Base-by-base conservation (phyloP, 2,113 vertebrate genomes). In the Ictalurus furcatus region DNA sequence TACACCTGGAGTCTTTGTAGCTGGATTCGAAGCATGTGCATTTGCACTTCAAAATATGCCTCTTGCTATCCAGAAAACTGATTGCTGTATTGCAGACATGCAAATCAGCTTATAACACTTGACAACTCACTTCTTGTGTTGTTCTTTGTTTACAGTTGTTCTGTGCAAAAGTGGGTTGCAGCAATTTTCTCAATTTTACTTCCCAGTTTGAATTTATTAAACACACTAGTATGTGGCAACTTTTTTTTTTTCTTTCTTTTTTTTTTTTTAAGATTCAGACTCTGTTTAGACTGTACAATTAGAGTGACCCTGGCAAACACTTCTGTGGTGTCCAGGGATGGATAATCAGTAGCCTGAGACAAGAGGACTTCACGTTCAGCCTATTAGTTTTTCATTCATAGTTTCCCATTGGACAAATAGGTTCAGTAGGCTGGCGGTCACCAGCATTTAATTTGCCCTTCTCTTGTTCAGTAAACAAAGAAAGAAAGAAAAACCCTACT, bases 391-490 rank as follows among this genome's bases (percentile, higher is more conserved):
- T 80, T 80, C 16, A 56, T 56, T 80, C 28, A 56, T 17, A 80
- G 28, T 80, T 80, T 80, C 52, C 48, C 48, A 79, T 52, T 79
- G 76, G 44, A 79, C 9, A 56, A 80, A 80, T 54, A n/a, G 48
- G 25, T n/a, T 52, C 13, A 80, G 48, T 80, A 25, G 76, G 44
- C 25, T 40, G 34, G 37, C 17, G 3, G 37, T 76, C 19, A 23
- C 40, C 37, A 78, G 23, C 23, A 48, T 78, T 78, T 78, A 48
- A 25, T 21, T 19, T 78, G 48, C 48, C 40, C 21, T 78, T 25
- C 13, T 13, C 19, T 48, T 16, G 1, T 48, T 44, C 19, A 40
- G 9, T 78, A 25, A 48, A 78, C 74, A 21, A 8, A 23, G 19
- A 23, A 74, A 74, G 17, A 19, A 19, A 16, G 2, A 19, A 71